These are phyloP conservation scores for Orcinus orca DNA, from an alignment of 2,113 vertebrate genomes.

Conservation along the genomic window DNA sequence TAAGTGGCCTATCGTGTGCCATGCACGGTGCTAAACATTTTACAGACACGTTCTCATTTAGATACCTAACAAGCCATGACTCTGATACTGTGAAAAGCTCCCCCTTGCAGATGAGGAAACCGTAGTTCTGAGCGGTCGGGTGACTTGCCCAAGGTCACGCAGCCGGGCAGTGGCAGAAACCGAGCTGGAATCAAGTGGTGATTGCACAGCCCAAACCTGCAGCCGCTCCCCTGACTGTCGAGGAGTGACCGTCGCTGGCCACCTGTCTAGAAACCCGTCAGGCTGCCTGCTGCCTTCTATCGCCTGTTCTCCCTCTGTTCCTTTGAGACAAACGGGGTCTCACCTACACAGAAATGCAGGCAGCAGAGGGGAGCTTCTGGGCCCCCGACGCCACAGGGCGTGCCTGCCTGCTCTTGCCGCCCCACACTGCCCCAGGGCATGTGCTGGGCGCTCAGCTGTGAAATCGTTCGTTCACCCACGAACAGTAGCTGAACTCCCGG, in stretches of 20 bases:
- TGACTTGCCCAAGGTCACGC: not conserved
- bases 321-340: not conserved
- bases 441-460: not conserved
- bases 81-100: accelerated
- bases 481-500: not conserved
- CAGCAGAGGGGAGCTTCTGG: not conserved
- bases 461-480: too few relatives aligned
- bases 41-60: accelerated
- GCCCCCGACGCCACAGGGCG: accelerated
- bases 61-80: accelerated
- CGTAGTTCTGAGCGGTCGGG: not conserved
- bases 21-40: accelerated
- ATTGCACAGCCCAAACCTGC: not conserved
- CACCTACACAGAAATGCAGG: accelerated
- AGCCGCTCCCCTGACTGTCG: accelerated
- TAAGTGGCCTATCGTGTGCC: accelerated
- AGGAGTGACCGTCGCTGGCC: accelerated
- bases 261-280: not conserved
- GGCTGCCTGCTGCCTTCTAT: not conserved
- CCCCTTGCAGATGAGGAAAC: accelerated
- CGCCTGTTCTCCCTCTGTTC: not conserved
- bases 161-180: not conserved
- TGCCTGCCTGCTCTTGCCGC: not conserved
- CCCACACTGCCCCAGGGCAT: accelerated
- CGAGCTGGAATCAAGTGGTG: too few relatives aligned